A percentile compares a stretch with the other conserved stretches of the same genome.
Evolutionary conservation across 2,113 vertebrate species (phyloP).

Genomic region (Illadopsis cleaveri): DNA sequence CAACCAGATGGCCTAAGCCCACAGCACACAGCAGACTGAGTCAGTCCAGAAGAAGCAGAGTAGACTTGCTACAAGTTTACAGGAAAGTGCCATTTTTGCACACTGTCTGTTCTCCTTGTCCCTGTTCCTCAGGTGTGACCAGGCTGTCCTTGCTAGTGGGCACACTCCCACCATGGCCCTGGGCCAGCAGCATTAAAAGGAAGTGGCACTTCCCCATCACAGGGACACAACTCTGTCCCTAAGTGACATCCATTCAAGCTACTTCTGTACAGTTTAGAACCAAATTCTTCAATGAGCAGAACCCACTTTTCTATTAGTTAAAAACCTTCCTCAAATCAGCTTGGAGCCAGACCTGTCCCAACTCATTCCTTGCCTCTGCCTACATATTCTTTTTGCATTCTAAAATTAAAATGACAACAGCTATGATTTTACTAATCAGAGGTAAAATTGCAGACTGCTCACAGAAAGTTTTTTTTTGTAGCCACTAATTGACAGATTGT

Average conservation of each 20-base stretch:
- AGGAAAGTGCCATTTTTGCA: neutral
- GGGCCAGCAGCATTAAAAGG: neutral
- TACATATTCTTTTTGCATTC: neutral
- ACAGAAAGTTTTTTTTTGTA: neutral
- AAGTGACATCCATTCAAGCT: neutral
- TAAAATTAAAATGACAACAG: neutral
- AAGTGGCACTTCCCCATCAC: neutral
- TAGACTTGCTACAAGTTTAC: neutral
- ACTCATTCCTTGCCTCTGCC: rapidly evolving
- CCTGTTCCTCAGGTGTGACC: neutral
- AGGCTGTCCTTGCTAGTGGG: neutral
- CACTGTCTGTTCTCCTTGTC: neutral
- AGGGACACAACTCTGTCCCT: neutral
- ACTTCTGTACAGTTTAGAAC: neutral
- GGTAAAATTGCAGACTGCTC: neutral
- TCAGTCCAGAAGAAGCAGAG: neutral
- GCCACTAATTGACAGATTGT: neutral
- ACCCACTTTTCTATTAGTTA: neutral
- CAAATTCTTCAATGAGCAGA: neutral
- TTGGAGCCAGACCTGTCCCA: neutral
- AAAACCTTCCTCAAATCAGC: neutral
- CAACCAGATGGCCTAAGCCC: neutral
- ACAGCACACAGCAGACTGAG: neutral
- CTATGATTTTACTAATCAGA: neutral
- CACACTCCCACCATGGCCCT: rapidly evolving